phyloP scores from a whole-genome alignment of 2,888 invertebrate species.

The Didymodactylos carnosus region DNA sequence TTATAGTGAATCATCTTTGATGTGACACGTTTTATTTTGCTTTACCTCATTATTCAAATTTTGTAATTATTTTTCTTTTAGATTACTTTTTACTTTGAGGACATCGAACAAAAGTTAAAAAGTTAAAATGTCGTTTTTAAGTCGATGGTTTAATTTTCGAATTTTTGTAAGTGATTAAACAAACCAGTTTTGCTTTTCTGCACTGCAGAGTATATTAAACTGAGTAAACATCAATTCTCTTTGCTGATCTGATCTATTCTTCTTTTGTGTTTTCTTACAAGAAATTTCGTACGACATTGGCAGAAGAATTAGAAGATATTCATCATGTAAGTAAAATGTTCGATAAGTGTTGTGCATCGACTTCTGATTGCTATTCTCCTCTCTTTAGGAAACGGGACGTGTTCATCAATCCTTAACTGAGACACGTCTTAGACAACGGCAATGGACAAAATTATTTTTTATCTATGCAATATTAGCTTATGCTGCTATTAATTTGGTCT shows the following conservation, averaged over 20 bases:
- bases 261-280: no score
- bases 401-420: not conserved
- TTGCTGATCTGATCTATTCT: no score
- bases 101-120: not conserved
- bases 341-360: not conserved
- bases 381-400: not conserved
- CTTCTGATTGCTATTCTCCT: not conserved
- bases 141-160: not conserved
- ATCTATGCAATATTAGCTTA: not conserved
- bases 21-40: no score
- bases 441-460: not conserved
- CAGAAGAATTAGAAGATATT: not conserved
- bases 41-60: no score
- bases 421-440: not conserved
- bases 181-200: no score
- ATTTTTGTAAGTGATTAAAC: not conserved
- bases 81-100: not conserved
- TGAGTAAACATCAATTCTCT: no score
- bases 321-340: not conserved
- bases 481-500: not conserved
- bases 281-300: not conserved
- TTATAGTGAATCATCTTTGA: no score
- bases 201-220: no score
- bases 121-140: not conserved
- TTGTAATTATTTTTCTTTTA: not conserved